A percentile compares a stretch with the other conserved stretches of the same genome.
Evolutionary conservation across 2,113 vertebrate genomes (phyloP).

Genomic region (Dipodomys merriami): DNA sequence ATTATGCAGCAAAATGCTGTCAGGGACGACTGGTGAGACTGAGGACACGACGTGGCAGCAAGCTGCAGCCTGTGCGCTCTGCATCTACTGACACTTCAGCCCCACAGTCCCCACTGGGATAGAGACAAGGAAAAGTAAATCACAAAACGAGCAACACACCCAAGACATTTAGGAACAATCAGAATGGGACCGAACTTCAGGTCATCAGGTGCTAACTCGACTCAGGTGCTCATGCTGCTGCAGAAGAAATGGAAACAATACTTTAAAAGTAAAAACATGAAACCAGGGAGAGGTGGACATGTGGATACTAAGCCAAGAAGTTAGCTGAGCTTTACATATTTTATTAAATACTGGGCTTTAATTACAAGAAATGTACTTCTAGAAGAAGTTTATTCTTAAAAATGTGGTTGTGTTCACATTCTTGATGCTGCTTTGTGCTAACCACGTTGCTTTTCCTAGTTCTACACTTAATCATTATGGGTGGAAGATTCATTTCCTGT

Average conservation of each 20-base stretch:
- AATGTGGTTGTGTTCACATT: constrained; percentile 69
- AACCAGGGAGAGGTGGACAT: background rate
- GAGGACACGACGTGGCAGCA: background rate
- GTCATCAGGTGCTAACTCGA: background rate
- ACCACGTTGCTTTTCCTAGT: constrained; percentile 48
- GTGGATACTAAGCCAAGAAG: constrained; percentile 65
- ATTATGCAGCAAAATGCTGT: background rate
- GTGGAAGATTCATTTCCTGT: constrained; percentile 34
- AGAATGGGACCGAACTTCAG: background rate
- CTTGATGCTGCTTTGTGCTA: constrained; percentile 52
- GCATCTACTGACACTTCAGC: background rate
- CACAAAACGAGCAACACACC: background rate
- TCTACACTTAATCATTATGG: constrained; percentile 17
- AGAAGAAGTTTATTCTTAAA: constrained; percentile 61
- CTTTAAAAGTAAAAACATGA: constrained; percentile 1
- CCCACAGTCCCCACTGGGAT: background rate
- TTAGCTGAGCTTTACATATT: constrained; percentile 73
- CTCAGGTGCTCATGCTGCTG: background rate
- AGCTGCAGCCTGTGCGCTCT: background rate
- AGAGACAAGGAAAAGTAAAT: background rate
- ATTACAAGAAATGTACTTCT: constrained; percentile 76
- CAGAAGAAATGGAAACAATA: background rate
- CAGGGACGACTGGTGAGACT: background rate
- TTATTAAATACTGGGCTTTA: constrained; percentile 77
- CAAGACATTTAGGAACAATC: background rate